A percentile compares a stretch with the other conserved stretches of the same genome.
Evolutionary conservation across 2,888 invertebrate species (phyloP).

Genomic region (Oxytorus armatus): DNA sequence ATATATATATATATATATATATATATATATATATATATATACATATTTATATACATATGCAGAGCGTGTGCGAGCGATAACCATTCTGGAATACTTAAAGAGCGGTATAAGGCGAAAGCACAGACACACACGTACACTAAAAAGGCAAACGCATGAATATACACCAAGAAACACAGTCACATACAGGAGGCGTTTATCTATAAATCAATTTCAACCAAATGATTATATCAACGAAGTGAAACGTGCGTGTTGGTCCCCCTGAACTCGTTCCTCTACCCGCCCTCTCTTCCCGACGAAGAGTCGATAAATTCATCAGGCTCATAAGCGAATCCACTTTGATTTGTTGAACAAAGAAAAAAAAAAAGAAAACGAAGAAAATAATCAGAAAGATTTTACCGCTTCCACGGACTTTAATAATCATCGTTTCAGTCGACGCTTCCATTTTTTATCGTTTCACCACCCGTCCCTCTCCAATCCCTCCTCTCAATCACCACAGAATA

Average conservation of each 20-base stretch:
- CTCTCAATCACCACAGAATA: neutral
- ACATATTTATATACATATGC: conserved; percentile 22
- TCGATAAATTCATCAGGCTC: conserved; percentile 66
- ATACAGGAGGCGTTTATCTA: conserved; percentile 62
- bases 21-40: conserved; percentile 13
- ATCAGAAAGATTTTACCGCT: conserved; percentile 24
- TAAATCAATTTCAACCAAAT: conserved; percentile 64
- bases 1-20: conserved; percentile 15
- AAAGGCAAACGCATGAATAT: conserved; percentile 17
- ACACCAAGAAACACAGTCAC: conserved; percentile 5
- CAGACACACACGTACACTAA: neutral
- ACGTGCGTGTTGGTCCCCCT: conserved; percentile 46
- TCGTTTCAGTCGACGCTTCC: conserved; percentile 35
- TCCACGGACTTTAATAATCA: conserved; percentile 42
- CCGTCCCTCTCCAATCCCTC: no score
- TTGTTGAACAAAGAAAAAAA: conserved; percentile 39
- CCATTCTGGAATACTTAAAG: conserved; percentile 43
- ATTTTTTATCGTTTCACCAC: conserved; percentile 29
- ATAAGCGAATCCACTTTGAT: conserved; percentile 59
- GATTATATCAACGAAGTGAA: conserved; percentile 63
- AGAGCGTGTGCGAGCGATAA: conserved; percentile 47
- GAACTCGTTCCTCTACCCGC: conserved; percentile 26
- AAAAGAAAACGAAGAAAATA: neutral
- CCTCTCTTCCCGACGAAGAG: neutral
- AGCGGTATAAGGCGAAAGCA: conserved; percentile 24